Evolutionary conservation across 2,888 invertebrate species (phyloP).

Genomic region (Trachelus stipa): DNA sequence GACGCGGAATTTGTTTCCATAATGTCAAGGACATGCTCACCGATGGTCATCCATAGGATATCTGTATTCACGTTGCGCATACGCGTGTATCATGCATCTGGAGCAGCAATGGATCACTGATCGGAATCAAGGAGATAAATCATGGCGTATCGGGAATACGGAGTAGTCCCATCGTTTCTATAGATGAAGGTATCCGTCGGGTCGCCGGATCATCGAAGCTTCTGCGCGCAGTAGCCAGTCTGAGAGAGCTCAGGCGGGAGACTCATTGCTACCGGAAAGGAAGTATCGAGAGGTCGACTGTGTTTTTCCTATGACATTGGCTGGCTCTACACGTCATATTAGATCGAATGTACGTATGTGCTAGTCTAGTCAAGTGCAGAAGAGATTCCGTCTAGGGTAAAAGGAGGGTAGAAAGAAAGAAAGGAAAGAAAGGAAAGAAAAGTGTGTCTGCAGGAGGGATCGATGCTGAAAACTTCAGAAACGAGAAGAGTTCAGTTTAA

Average conservation of each 20-base stretch:
- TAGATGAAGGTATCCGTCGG: not conserved
- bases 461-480: slow-evolving; percentile 30
- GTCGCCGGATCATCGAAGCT: not conserved
- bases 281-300: not conserved
- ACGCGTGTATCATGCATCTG: too few species aligned
- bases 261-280: too few species aligned
- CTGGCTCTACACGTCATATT: slow-evolving; percentile 36
- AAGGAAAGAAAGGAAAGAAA: too few species aligned
- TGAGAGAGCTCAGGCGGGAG: too few species aligned
- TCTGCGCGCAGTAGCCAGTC: too few species aligned
- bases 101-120: slow-evolving; percentile 3
- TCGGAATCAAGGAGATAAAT: slow-evolving; percentile 27
- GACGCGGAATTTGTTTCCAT: too few species aligned
- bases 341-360: slow-evolving; percentile 23
- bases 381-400: too few species aligned
- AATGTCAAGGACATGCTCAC: too few species aligned
- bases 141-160: slow-evolving; percentile 33
- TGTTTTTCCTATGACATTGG: slow-evolving; percentile 34
- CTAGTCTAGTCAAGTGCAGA: not conserved
- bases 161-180: not conserved
- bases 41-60: too few species aligned
- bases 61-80: too few species aligned
- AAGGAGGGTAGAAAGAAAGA: too few species aligned
- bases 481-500: slow-evolving; percentile 16
- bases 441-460: slow-evolving; percentile 15